phyloP scores from a whole-genome alignment of 2,797 vertebrate species.

The Dallia pectoralis region DNA sequence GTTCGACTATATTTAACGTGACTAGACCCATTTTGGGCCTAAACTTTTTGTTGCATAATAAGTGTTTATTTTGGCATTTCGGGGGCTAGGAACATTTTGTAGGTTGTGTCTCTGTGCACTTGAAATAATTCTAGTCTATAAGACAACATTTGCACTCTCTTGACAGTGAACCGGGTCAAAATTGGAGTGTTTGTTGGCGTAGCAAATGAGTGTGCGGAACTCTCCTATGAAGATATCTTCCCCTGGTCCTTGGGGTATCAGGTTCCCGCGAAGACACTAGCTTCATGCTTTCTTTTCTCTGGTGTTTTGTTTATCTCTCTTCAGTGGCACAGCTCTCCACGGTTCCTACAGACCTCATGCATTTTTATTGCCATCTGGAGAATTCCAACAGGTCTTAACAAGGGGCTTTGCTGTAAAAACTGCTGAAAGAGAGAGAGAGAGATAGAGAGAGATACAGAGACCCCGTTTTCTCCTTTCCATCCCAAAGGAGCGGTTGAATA shows the following conservation, averaged over 20 bases:
- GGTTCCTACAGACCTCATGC: conserved; percentile 68
- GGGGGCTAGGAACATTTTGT: background rate
- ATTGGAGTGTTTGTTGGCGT: conserved; percentile 25
- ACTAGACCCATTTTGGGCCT: background rate
- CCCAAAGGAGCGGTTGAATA: conserved; percentile 80
- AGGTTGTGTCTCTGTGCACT: conserved; percentile 12
- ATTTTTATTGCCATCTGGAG: conserved; percentile 78
- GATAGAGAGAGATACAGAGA: background rate
- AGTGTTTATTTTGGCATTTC: background rate
- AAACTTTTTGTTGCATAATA: background rate
- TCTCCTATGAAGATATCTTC: conserved; percentile 63
- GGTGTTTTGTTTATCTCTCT: conserved; percentile 68
- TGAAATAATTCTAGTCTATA: conserved; percentile 48
- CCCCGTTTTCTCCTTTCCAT: conserved; percentile 27
- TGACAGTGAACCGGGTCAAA: conserved; percentile 51
- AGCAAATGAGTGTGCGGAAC: conserved; percentile 62
- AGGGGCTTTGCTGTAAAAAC: conserved; percentile 57
- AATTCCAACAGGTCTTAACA: conserved; percentile 75
- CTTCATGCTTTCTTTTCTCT: conserved; percentile 54
- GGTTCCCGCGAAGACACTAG: conserved; percentile 53
- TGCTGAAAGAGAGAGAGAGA: conserved; percentile 24
- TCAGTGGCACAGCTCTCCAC: conserved; percentile 66
- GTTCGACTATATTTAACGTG: background rate
- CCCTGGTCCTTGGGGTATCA: conserved; percentile 61
- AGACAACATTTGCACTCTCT: conserved; percentile 37